Evolutionary conservation across 2,797 vertebrate species (phyloP).

Genomic region (Psittacula echo): DNA sequence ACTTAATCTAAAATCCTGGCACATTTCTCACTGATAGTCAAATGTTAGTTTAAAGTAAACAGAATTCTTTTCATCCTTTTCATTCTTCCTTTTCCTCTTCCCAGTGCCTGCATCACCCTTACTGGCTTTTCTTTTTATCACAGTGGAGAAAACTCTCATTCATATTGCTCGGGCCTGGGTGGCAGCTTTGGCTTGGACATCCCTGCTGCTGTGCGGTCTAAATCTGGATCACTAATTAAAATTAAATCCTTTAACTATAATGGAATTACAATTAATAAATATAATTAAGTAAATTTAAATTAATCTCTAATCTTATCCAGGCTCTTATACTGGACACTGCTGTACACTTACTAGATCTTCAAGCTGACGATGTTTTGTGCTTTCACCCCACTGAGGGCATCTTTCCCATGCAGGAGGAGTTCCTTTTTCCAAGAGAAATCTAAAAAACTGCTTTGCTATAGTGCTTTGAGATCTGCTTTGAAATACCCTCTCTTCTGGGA

Average conservation of each 20-base stretch:
- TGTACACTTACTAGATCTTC: background rate
- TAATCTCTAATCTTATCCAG: background rate
- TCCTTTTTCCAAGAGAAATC: background rate
- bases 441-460: background rate
- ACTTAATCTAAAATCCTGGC: background rate
- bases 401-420: background rate
- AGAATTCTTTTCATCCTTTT: conserved; percentile 1
- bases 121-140: background rate
- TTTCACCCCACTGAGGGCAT: background rate
- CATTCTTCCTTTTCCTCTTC: conserved; percentile 45
- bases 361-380: background rate
- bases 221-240: background rate
- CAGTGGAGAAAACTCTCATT: background rate
- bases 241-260: background rate
- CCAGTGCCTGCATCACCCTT: background rate
- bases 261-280: background rate
- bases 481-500: background rate
- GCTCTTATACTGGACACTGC: background rate
- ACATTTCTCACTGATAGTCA: background rate
- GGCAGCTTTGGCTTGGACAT: background rate
- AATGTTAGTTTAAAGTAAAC: conserved; percentile 22
- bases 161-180: background rate
- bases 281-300: background rate
- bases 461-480: background rate
- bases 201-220: background rate